A percentile compares a stretch with the other conserved stretches of the same genome.
These are phyloP conservation scores for Polyergus mexicanus DNA, from an alignment of 1,140 invertebrate genomes.

Conservation along the genomic window DNA sequence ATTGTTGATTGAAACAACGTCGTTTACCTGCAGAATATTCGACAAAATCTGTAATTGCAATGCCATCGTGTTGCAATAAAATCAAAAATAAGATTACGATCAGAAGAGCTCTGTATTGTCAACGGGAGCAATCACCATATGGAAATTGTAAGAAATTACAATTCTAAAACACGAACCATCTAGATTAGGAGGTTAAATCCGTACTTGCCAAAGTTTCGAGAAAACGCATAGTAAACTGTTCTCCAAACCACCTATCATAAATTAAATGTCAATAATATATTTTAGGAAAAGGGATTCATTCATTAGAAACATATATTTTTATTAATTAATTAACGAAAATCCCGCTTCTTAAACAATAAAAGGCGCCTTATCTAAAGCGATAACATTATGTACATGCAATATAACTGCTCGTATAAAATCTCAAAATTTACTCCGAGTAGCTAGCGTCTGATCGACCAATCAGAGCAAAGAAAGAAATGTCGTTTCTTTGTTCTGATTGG, in stretches of 20 bases:
- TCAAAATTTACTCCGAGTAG: too few relatives aligned
- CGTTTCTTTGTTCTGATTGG: too few relatives aligned
- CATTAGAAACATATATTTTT: constrained; percentile 1
- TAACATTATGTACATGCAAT: neutral
- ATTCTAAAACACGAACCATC: constrained; percentile 18
- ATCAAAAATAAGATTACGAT: neutral
- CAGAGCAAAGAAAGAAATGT: too few relatives aligned
- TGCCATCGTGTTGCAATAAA: constrained; percentile 73
- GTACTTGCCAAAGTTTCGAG: neutral
- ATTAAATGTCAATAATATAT: neutral
- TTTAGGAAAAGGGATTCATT: neutral
- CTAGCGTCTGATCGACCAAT: too few relatives aligned
- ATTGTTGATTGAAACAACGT: neutral
- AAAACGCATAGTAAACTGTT: neutral
- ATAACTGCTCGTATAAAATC: too few relatives aligned
- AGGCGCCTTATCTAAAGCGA: neutral
- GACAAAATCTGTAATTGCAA: constrained; percentile 79
- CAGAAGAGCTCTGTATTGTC: neutral
- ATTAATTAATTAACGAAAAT: constrained; percentile 1
- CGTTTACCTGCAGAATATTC: constrained; percentile 79
- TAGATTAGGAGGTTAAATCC: constrained; percentile 18
- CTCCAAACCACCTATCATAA: neutral
- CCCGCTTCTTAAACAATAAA: neutral
- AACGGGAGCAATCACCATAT: constrained; percentile 27
- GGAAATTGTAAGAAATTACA: constrained; percentile 12